Conservation (phyloP, 2,888 invertebrate genomes). For the Mayetiola destructor region DNA sequence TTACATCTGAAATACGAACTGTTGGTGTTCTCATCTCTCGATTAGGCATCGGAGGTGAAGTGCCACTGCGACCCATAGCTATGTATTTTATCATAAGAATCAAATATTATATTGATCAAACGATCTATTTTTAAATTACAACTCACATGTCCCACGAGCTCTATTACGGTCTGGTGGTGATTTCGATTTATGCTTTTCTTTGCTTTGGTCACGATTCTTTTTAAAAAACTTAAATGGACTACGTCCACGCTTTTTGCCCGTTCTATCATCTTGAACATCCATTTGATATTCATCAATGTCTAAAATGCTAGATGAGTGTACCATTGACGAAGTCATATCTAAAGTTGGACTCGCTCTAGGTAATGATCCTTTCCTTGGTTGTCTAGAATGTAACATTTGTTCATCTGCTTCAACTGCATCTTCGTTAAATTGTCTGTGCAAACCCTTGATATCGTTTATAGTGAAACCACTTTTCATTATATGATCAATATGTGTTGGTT, state of each 20-base stretch:
- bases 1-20: slow-evolving; percentile 34
- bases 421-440: slow-evolving; percentile 71
- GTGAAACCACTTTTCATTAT: slow-evolving; percentile 83
- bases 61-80: slow-evolving; percentile 29
- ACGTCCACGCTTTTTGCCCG: slow-evolving; percentile 64
- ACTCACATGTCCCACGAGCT: slow-evolving; percentile 17
- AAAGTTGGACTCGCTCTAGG: slow-evolving; percentile 37
- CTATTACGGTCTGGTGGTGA: slow-evolving; percentile 43
- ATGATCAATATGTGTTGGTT: slow-evolving; percentile 72
- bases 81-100: not conserved
- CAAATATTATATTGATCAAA: not conserved
- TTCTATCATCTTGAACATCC: slow-evolving; percentile 46
- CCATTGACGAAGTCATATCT: slow-evolving; percentile 37
- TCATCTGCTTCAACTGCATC: slow-evolving; percentile 63
- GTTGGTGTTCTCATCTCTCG: slow-evolving; percentile 38
- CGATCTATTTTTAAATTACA: not conserved
- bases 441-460: slow-evolving; percentile 84
- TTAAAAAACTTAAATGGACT: slow-evolving; percentile 90
- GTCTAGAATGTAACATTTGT: slow-evolving; percentile 47
- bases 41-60: slow-evolving; percentile 34
- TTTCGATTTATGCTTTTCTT: slow-evolving; percentile 42
- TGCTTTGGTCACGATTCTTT: slow-evolving; percentile 59
- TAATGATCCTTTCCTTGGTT: slow-evolving; percentile 62
- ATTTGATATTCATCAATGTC: slow-evolving; percentile 56
- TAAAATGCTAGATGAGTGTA: slow-evolving; percentile 59